phyloP scores from a whole-genome alignment of 2,888 invertebrate species.

The Ophion obscuratus region DNA sequence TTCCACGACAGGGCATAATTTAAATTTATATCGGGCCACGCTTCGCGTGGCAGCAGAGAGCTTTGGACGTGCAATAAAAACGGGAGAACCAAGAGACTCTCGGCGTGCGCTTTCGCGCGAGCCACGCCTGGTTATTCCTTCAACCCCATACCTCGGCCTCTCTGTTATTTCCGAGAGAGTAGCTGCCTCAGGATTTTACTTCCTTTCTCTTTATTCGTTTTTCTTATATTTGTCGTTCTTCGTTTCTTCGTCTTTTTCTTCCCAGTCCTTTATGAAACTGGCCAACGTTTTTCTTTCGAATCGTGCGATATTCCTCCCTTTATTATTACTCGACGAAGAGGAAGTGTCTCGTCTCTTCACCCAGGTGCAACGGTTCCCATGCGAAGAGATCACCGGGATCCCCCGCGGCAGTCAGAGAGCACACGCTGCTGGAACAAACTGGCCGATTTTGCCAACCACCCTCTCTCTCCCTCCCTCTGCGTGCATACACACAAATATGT shows the following conservation, averaged over 20 bases:
- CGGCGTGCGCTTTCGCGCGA: slow-evolving; percentile 34
- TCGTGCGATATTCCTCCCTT: slow-evolving; percentile 45
- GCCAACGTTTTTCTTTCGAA: slow-evolving; percentile 41
- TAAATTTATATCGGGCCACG: slow-evolving; percentile 71
- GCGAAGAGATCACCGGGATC: slow-evolving; percentile 26
- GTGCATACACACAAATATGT: too few relatives aligned
- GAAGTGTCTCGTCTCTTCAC: slow-evolving; percentile 36
- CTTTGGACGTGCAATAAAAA: slow-evolving; percentile 70
- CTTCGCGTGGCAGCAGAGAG: slow-evolving; percentile 61
- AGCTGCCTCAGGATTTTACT: slow-evolving; percentile 41
- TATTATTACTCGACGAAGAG: slow-evolving; percentile 50
- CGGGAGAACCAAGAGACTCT: slow-evolving; percentile 51
- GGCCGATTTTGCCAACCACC: slow-evolving; percentile 3
- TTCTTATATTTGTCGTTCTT: slow-evolving; percentile 44
- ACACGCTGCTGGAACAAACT: slow-evolving; percentile 26
- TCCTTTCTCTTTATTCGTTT: slow-evolving; percentile 46
- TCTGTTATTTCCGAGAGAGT: slow-evolving; percentile 50
- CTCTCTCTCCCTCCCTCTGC: slow-evolving; percentile 21
- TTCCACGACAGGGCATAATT: slow-evolving; percentile 68
- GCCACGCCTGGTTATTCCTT: slow-evolving; percentile 36
- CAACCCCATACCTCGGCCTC: slow-evolving; percentile 27
- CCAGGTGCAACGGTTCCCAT: slow-evolving; percentile 54
- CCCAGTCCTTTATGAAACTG: slow-evolving; percentile 39
- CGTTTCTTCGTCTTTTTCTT: slow-evolving; percentile 23
- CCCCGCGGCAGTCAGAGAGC: slow-evolving; percentile 8